phyloP scores from a whole-genome alignment of 2,797 vertebrate genomes.

The Fringilla coelebs region DNA sequence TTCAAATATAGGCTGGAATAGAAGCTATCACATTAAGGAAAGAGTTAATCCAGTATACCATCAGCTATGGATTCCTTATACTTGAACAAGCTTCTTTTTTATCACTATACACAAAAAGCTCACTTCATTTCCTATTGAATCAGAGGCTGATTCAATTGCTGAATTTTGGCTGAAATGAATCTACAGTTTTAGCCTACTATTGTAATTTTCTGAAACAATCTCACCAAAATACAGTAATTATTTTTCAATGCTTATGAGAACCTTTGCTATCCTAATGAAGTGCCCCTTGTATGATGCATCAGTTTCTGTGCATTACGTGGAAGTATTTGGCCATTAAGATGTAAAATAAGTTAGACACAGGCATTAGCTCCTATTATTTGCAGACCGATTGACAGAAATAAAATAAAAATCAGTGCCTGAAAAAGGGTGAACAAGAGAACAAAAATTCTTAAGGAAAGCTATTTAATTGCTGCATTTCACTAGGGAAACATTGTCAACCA shows the following conservation, averaged over 20 bases:
- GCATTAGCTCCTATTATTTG: not conserved
- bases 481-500: not conserved
- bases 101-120: not conserved
- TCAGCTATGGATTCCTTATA: not conserved
- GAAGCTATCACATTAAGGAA: not conserved
- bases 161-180: not conserved
- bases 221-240: not conserved
- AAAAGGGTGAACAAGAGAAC: not conserved
- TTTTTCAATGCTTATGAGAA: not conserved
- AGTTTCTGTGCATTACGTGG: not conserved
- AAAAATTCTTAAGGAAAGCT: not conserved
- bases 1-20: not conserved
- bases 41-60: not conserved
- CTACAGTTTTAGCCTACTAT: not conserved
- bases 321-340: not conserved
- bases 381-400: not conserved
- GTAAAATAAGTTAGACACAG: not conserved
- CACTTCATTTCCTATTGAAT: not conserved
- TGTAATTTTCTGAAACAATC: not conserved
- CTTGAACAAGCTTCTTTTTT: not conserved
- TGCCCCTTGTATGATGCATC: not conserved
- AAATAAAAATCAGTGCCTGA: not conserved
- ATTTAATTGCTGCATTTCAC: not conserved
- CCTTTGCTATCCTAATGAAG: not conserved
- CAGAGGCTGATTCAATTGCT: not conserved